Evolutionary conservation across 2,888 invertebrate genomes (phyloP).

Genomic region (Pseudanteris insignis): DNA sequence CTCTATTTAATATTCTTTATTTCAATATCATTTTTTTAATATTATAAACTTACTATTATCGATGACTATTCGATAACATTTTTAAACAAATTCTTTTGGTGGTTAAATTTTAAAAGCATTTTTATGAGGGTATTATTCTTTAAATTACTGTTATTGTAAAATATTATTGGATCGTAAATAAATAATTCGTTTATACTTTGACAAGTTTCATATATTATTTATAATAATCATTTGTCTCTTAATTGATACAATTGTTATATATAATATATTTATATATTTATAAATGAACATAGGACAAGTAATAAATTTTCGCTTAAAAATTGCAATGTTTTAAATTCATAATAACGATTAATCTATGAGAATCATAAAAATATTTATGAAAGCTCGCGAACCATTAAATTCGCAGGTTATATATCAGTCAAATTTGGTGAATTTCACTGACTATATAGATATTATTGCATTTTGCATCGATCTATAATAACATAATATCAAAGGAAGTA

Average conservation of each 20-base stretch:
- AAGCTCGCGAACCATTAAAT: conserved; percentile 8
- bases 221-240: conserved; percentile 59
- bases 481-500: conserved; percentile 11
- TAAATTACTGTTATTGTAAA: too few relatives aligned
- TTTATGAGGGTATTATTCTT: too few relatives aligned
- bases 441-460: conserved; percentile 3
- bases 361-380: conserved; percentile 25
- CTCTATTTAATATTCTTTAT: not conserved
- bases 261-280: conserved; percentile 51
- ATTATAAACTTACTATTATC: too few relatives aligned
- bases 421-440: conserved; percentile 14
- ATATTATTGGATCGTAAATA: too few relatives aligned
- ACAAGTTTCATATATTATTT: conserved; percentile 62
- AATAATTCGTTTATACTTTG: conserved; percentile 54
- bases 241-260: conserved; percentile 55
- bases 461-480: conserved; percentile 1
- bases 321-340: conserved; percentile 47
- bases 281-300: conserved; percentile 59
- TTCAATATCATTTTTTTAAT: too few relatives aligned
- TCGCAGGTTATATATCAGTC: conserved; percentile 18
- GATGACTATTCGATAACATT: too few relatives aligned
- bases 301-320: conserved; percentile 52
- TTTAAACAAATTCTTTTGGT: too few relatives aligned
- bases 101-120: too few relatives aligned
- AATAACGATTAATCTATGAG: conserved; percentile 31